These are phyloP conservation scores for Poecilia wingei DNA, from an alignment of 2,797 vertebrate genomes.

Conservation along the genomic window DNA sequence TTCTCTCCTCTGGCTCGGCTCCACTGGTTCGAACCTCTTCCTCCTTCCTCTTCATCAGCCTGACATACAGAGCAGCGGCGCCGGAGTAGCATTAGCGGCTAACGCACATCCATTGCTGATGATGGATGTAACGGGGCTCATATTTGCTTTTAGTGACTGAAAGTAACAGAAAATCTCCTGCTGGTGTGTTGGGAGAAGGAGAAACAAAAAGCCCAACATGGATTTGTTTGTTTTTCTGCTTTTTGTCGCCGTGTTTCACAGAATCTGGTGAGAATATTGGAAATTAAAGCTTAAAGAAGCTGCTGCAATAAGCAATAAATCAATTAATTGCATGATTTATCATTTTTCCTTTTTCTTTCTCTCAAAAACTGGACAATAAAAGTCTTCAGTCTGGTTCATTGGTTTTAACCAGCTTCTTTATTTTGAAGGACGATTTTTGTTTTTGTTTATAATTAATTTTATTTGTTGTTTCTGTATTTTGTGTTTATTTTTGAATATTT, in stretches of 20 bases:
- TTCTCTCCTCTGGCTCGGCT: conserved; percentile 23
- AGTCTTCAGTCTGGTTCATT: no score
- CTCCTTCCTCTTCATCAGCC: conserved; percentile 69
- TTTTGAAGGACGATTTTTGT: no score
- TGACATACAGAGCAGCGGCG: conserved; percentile 43
- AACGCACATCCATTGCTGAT: conserved; percentile 51
- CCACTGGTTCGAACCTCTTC: conserved; percentile 67
- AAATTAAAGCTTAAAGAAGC: not conserved
- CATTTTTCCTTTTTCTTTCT: no score
- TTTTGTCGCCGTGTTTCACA: not conserved
- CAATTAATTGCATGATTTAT: no score
- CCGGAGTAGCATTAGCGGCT: conserved; percentile 57
- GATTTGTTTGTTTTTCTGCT: not conserved
- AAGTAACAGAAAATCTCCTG: conserved; percentile 6
- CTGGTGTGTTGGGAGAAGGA: not conserved
- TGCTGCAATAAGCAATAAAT: no score
- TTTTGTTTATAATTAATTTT: no score
- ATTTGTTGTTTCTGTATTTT: no score
- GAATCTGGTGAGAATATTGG: not conserved
- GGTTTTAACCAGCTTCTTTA: no score
- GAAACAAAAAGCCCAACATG: not conserved
- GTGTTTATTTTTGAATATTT: no score
- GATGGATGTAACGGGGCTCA: conserved; percentile 64
- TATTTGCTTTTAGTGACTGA: not conserved
- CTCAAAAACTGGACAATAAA: no score